A percentile compares a stretch with the other conserved stretches of the same genome.
Conservation (phyloP, 2,797 vertebrate species). For the Helostoma temminkii region DNA sequence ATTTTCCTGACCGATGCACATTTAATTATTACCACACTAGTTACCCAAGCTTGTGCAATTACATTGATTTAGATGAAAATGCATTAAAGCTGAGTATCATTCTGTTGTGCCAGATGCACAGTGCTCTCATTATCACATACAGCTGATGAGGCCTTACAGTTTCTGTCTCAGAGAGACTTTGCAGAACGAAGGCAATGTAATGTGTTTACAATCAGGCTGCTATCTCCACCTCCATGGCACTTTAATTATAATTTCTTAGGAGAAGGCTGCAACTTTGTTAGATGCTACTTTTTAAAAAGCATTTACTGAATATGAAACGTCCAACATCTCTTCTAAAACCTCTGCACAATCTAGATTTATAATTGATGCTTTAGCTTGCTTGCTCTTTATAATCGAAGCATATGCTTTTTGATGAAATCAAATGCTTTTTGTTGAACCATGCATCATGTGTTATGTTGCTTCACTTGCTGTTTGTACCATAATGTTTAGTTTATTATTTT, state of each 20-base stretch:
- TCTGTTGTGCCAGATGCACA: slow-evolving; percentile 10
- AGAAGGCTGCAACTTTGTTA: slow-evolving; percentile 34
- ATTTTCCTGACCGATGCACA: slow-evolving; percentile 1
- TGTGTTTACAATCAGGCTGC: slow-evolving; percentile 51
- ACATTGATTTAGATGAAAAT: slow-evolving; percentile 16
- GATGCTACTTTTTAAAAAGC: slow-evolving; percentile 20
- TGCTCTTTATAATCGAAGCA: not conserved
- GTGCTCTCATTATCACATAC: slow-evolving; percentile 39
- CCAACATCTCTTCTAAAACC: slow-evolving; percentile 27
- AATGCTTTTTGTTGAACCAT: not conserved
- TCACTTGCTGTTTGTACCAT: not conserved
- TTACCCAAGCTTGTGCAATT: slow-evolving; percentile 16
- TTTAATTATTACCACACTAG: slow-evolving; percentile 14
- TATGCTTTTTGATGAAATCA: not conserved
- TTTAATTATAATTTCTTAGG: slow-evolving; percentile 53
- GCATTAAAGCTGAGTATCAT: slow-evolving; percentile 12
- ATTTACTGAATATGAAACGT: slow-evolving; percentile 17
- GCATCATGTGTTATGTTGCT: not conserved
- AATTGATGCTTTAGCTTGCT: not conserved
- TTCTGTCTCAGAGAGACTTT: slow-evolving; percentile 10
- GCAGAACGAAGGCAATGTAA: slow-evolving; percentile 41
- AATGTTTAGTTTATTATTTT: not conserved
- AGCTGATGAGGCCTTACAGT: slow-evolving; percentile 18
- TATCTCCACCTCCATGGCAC: slow-evolving; percentile 42
- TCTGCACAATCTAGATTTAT: not conserved